Base-by-base conservation (phyloP, 2,797 vertebrate species). In the Remorina albescens region DNA sequence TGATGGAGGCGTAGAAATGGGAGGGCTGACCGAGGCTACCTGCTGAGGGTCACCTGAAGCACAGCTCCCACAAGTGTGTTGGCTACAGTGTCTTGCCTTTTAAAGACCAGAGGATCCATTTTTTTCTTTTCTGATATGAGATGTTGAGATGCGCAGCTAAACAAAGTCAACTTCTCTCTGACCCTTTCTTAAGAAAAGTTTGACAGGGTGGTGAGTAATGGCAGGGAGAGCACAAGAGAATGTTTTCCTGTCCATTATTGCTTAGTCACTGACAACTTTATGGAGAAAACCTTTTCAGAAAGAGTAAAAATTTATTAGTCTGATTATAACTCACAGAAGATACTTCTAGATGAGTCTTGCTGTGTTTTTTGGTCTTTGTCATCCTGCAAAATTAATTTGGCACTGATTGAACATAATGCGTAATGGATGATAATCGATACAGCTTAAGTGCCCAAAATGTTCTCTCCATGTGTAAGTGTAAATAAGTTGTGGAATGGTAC, bases 1-100 rank as follows among this genome's bases (percentile, higher is more conserved):
- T 58, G 66, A 70, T 28, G 9, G 54, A 50, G 25, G 21, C 58
- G 5, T 34, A 62, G 53, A 67, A 61, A 37, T 47, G 42, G 56
- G 44, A 2, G 6, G 47, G 16, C 42, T 75, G 76, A 71, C 39
- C 1, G 18, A 26, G 37, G 16, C 32, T 25, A 18, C 71, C 64
- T 71, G 49, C 70, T 73, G 80, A 72, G 71, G 62, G 74, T 87
- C 67, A 80, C 60, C 66, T 62, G 18, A 23, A 56, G 44, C 71
- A 51, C 58, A 72, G 21, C 37, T 63, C 32, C 59, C 42, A 7
- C 39, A 23, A 47, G 41, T 36, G 51, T 51, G 54, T 47, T n/a
- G 61, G 26, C 39, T 61, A 34, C 30, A 30, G 21, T 63, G 59
- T 54, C 19, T 53, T 68, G 19, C 41, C 51, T 75, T 53, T 49